A percentile compares a stretch with the other conserved stretches of the same genome.
Conservation (phyloP, 2,113 vertebrate species). For the Numida meleagris region DNA sequence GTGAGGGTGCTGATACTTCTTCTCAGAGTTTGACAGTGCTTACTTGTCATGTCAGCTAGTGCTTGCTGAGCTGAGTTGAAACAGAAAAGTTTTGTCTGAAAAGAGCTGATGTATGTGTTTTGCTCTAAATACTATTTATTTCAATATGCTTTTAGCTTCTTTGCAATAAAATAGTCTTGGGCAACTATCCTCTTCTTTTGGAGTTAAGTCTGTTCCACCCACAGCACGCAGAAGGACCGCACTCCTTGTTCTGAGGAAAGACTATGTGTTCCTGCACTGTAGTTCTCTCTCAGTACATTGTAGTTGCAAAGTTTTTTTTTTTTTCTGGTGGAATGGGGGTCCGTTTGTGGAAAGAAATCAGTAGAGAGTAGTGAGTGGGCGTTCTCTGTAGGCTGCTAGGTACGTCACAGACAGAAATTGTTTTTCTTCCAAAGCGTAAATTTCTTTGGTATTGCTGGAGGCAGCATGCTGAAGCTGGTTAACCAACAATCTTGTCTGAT, state of each 20-base stretch:
- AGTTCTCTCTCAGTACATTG: not conserved
- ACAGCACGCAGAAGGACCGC: accelerated
- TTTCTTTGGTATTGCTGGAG: not conserved
- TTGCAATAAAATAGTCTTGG: not conserved
- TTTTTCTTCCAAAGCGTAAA: not conserved
- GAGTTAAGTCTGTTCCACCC: not conserved
- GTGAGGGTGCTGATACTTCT: not conserved
- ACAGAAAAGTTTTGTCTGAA: not conserved
- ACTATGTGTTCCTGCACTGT: accelerated
- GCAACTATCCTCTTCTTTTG: not conserved
- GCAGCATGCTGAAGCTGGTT: not conserved
- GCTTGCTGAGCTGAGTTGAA: not conserved
- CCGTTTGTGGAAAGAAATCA: not conserved
- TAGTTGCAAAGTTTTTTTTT: not conserved
- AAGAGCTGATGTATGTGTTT: not conserved
- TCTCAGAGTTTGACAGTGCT: not conserved
- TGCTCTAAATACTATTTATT: not conserved
- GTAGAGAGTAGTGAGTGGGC: not conserved
- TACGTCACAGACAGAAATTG: not conserved
- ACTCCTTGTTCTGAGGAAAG: not conserved
- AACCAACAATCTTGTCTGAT: not conserved
- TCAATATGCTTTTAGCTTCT: not conserved
- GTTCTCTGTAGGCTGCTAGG: not conserved
- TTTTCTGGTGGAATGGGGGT: not conserved
- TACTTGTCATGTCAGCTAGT: not conserved